Conservation (phyloP, 1,140 invertebrate species). For the Drosophila santomea region DNA sequence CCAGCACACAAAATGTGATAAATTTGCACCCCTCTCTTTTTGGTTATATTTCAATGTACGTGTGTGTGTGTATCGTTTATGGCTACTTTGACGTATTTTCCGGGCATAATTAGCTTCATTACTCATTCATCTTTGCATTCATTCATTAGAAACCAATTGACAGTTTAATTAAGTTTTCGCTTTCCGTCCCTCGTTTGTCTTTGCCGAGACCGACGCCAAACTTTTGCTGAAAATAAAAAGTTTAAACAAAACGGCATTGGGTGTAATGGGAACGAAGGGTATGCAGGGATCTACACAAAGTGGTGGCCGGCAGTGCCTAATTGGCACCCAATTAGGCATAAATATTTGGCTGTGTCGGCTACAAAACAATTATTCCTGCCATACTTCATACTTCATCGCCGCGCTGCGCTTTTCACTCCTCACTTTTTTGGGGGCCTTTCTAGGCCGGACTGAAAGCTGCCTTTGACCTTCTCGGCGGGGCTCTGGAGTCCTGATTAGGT, state of each 20-base stretch:
- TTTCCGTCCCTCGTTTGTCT: conserved; percentile 42
- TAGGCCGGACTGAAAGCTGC: conserved; percentile 5
- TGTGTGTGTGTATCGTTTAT: conserved; percentile 4
- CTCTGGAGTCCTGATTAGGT: conserved; percentile 29
- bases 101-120: conserved; percentile 67
- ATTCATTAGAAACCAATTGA: conserved; percentile 73
- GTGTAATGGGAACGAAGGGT: neutral
- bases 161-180: conserved; percentile 75
- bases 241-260: conserved; percentile 38
- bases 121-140: conserved; percentile 69
- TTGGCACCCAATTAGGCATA: conserved; percentile 60
- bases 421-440: neutral
- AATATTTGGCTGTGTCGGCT: conserved; percentile 54
- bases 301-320: conserved; percentile 45
- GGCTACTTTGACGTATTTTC: conserved; percentile 55
- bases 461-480: conserved; percentile 34
- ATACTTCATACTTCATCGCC: conserved; percentile 37
- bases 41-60: conserved; percentile 1
- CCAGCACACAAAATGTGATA: conserved; percentile 32
- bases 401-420: conserved; percentile 37
- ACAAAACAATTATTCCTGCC: conserved; percentile 51
- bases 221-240: conserved; percentile 42
- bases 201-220: conserved; percentile 18
- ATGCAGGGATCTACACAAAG: conserved; percentile 22
- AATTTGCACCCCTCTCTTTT: neutral